Percentiles rank a stretch among this genome's conserved stretches.
Conservation (phyloP, 2,113 vertebrate species). For the Strix aluco region DNA sequence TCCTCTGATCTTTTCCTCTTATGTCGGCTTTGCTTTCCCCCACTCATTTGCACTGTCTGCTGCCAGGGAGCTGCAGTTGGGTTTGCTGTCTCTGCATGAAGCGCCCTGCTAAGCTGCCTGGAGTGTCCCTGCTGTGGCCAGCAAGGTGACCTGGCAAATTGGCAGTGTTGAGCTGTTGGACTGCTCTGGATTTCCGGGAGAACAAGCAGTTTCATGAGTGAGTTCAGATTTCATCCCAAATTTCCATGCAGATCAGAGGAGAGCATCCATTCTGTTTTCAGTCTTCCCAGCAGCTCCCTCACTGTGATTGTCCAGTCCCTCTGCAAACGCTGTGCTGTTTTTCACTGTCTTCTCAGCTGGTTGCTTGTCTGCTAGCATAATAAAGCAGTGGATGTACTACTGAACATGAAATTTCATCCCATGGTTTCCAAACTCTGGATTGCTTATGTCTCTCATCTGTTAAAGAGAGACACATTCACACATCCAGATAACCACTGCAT, state of each 20-base stretch:
- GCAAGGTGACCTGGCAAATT: rapidly evolving
- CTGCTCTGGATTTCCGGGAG: not conserved
- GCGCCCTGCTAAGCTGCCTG: not conserved
- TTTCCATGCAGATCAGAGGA: not conserved
- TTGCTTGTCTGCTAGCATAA: not conserved
- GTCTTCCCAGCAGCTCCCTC: not conserved
- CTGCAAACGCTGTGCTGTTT: not conserved
- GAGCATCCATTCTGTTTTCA: rapidly evolving
- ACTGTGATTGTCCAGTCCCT: rapidly evolving
- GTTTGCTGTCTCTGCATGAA: not conserved
- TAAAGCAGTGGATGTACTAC: not conserved
- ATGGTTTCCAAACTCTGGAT: not conserved
- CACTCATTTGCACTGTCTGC: not conserved
- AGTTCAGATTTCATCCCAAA: not conserved
- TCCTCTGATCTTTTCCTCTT: not conserved
- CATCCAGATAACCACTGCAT: not conserved
- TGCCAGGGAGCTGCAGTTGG: not conserved
- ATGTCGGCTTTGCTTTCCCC: not conserved
- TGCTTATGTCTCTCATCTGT: not conserved
- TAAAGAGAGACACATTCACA: not conserved
- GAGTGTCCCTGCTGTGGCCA: not conserved
- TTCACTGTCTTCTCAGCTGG: not conserved
- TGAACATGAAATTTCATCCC: not conserved
- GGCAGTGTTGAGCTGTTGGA: not conserved
- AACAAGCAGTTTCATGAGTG: not conserved